Conservation (phyloP, 2,888 invertebrate species). For the Sphaeridia pumilis region DNA sequence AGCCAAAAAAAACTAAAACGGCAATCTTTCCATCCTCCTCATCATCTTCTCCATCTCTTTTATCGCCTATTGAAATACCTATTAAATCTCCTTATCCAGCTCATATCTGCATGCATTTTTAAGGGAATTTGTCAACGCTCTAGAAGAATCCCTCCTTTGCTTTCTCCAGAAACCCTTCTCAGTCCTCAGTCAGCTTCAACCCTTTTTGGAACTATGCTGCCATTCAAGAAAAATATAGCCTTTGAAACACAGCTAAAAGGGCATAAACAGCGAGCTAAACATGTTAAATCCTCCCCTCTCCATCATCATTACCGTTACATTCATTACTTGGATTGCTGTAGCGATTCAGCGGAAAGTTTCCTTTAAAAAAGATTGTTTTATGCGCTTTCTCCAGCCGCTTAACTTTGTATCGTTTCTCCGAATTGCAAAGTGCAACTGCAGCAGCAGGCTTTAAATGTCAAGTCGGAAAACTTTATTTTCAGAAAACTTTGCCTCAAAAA, state of each 20-base stretch:
- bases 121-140: constrained; percentile 13
- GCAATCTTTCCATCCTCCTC: constrained; percentile 1
- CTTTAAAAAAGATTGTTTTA: too few relatives aligned
- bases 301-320: constrained; percentile 13
- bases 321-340: too few relatives aligned
- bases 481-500: too few relatives aligned
- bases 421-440: too few relatives aligned
- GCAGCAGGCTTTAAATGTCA: too few relatives aligned
- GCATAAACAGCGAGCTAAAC: not conserved
- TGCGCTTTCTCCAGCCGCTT: too few relatives aligned
- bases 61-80: constrained; percentile 12
- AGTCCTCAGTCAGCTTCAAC: not conserved
- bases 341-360: too few relatives aligned
- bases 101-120: constrained; percentile 5
- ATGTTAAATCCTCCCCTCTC: not conserved
- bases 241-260: constrained; percentile 1
- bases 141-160: not conserved
- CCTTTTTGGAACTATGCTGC: too few relatives aligned
- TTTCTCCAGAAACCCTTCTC: not conserved
- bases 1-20: not conserved
- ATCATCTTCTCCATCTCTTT: not conserved
- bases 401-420: too few relatives aligned
- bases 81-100: too few relatives aligned
- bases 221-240: not conserved
- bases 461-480: too few relatives aligned